Base-by-base conservation (phyloP, 1,140 invertebrate genomes). In the Polypedilum vanderplanki region DNA sequence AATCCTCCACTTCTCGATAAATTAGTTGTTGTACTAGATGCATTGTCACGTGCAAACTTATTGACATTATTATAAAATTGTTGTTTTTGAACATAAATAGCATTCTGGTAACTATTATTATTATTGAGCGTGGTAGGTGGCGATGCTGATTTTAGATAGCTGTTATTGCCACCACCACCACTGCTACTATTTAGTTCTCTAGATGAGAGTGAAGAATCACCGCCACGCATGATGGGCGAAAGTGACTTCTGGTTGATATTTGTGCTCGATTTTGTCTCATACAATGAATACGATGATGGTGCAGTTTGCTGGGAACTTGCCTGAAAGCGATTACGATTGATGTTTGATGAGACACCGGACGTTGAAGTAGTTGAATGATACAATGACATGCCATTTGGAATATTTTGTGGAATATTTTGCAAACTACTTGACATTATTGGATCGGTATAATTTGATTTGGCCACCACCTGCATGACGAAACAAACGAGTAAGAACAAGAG, bases 371-470 rank as follows among this genome's bases (percentile, higher is more conserved):
- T 65, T n/a, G 12, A 75, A 70, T 70, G 65, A 70, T 70, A 70
- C 9, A 70, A 7, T 40, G 79, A 81, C 74, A 80, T 77, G 67
- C 81, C 80, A 79, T 82, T 83, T 74, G 81, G 80, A 79, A 83
- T 83, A 79, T 80, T 83, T 75, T 83, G 81, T 74, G 81, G 80
- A 79, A 83, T 83, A 79, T 80, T 83, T 75, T 83, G 81, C 74
- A 83, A 77, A 75, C 81, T 82, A 40, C 80, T 80, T 33, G 81
- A 82, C 77, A 82, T 82, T 8, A 78, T 77, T 18, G 80, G 78
- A 65, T 83, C 81, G 1, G 79, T 79, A 22, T 79, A 81, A 74
- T 79, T 81, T 8, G 81, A 78, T 77, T 82, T 82, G 24, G 77
- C 78, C 15, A 81, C 78, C 9, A 80, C 76, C 0, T 80, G 79